Conservation (phyloP, 2,888 invertebrate genomes). For the Hypolimnas misippus region DNA sequence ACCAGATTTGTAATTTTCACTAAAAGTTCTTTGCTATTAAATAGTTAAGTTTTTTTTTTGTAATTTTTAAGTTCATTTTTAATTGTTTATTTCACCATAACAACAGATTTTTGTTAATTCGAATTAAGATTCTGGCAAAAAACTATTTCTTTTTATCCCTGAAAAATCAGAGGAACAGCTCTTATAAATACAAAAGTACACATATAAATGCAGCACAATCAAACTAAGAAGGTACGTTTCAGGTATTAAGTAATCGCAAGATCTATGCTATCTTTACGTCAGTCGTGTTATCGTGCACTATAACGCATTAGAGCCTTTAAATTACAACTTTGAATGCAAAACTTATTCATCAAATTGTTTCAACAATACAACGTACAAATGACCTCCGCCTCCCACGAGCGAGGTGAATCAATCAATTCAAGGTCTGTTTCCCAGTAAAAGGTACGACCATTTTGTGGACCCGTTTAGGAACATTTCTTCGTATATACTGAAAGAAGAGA, state of each 20-base stretch:
- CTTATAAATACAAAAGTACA: neutral
- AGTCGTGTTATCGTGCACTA: neutral
- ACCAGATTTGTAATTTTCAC: too few relatives aligned
- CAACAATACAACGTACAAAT: conserved; percentile 50
- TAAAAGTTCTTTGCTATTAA: too few relatives aligned
- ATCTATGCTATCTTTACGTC: neutral
- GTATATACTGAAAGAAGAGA: conserved; percentile 36
- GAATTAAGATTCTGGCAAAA: too few relatives aligned
- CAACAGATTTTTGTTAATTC: too few relatives aligned
- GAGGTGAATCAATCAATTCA: conserved; percentile 76
- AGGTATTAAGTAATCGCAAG: neutral
- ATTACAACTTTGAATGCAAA: conserved; percentile 29
- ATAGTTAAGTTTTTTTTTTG: too few relatives aligned
- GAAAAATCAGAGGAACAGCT: neutral
- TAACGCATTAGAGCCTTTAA: conserved; percentile 10
- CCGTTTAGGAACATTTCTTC: conserved; percentile 29
- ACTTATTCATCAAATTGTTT: conserved; percentile 51
- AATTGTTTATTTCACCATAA: too few relatives aligned
- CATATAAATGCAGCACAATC: neutral
- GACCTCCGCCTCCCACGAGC: conserved; percentile 62
- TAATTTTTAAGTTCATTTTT: too few relatives aligned
- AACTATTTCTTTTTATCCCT: neutral
- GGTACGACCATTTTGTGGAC: conserved; percentile 59
- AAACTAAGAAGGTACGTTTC: neutral
- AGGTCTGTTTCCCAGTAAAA: conserved; percentile 66